These are phyloP conservation scores for Desmodus rotundus DNA, from an alignment of 2,113 vertebrate species.

Conservation along the genomic window DNA sequence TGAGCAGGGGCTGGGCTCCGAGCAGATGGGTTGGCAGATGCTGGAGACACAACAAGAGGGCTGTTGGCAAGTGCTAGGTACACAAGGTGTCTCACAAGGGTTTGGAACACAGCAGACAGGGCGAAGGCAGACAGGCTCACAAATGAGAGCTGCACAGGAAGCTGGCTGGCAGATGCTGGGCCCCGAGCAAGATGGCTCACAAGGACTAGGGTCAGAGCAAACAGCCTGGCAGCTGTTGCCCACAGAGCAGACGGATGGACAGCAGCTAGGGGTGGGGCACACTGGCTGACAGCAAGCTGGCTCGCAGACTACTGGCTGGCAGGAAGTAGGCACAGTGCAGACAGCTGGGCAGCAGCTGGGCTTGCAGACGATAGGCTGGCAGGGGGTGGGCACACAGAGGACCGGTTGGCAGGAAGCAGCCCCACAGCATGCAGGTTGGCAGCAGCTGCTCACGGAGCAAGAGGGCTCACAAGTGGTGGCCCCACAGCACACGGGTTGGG, in stretches of 20 bases:
- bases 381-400: constrained; percentile 36
- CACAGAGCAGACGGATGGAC: constrained; percentile 49
- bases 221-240: constrained; percentile 43
- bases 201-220: constrained; percentile 54
- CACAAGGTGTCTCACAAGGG: constrained; percentile 41
- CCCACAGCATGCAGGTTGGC: constrained; percentile 43
- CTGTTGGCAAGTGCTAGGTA: constrained; percentile 44
- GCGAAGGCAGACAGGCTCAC: constrained; percentile 56
- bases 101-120: constrained; percentile 58
- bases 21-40: constrained; percentile 59
- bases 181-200: constrained; percentile 52
- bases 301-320: constrained; percentile 59
- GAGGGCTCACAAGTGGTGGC: background rate
- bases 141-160: constrained; percentile 48
- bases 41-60: constrained; percentile 53
- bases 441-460: background rate
- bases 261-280: constrained; percentile 47
- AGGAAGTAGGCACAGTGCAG: constrained; percentile 3
- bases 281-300: constrained; percentile 37
- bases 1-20: constrained; percentile 50
- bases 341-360: constrained; percentile 42
- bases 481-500: background rate
- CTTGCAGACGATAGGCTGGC: constrained; percentile 39
- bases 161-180: constrained; percentile 47
- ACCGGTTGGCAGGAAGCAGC: constrained; percentile 42